Evolutionary conservation across 2,797 vertebrate species (phyloP).

Genomic region (Tiaroga cobitis): DNA sequence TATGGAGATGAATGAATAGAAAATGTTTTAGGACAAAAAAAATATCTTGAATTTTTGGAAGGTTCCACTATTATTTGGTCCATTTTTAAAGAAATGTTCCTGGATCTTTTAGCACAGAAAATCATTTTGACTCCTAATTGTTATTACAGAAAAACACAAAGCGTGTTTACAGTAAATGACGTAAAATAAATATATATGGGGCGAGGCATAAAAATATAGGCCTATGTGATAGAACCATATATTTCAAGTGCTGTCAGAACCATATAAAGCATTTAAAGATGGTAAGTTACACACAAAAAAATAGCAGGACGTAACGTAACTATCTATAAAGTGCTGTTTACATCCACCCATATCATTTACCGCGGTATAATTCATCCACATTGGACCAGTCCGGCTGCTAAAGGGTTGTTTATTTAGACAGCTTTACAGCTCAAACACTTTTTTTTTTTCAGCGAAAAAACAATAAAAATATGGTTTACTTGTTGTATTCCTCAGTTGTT

Average conservation of each 20-base stretch:
- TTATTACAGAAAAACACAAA: not conserved
- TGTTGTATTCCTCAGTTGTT: too few relatives aligned
- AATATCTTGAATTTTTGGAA: not conserved
- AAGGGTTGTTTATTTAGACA: not conserved
- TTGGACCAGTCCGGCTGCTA: not conserved
- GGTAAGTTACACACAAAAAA: not conserved
- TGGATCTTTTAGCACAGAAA: not conserved
- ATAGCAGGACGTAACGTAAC: not conserved
- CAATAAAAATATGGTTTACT: not conserved
- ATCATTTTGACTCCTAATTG: not conserved
- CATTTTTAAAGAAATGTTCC: not conserved
- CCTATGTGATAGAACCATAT: not conserved
- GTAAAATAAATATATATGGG: not conserved
- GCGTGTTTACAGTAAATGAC: not conserved
- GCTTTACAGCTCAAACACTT: not conserved
- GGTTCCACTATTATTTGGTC: not conserved
- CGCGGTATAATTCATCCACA: not conserved
- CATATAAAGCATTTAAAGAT: not conserved
- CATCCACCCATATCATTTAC: not conserved
- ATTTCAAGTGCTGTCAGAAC: not conserved
- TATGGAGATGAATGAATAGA: not conserved
- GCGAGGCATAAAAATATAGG: not conserved
- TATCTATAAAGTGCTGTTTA: not conserved
- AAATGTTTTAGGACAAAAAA: not conserved
- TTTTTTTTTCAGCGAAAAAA: too few relatives aligned